Evolutionary conservation across 2,888 invertebrate genomes (phyloP).

Genomic region (Diploptera punctata): DNA sequence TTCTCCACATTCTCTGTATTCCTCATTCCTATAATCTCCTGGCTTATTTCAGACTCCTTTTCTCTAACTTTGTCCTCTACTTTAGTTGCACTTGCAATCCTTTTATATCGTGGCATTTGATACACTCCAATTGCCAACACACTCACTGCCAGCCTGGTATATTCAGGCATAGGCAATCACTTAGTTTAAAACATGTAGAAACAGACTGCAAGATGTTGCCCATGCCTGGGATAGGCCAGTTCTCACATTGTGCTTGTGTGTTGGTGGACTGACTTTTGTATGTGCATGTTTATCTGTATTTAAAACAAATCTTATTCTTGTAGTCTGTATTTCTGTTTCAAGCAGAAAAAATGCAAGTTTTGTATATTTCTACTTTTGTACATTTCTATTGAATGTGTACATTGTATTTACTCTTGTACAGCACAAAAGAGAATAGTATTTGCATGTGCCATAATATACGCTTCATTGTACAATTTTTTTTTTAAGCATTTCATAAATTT

Average conservation of each 20-base stretch:
- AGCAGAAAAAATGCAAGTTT: conserved; percentile 8
- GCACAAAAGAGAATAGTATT: too few relatives aligned
- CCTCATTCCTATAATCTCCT: conserved; percentile 45
- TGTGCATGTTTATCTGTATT: not conserved
- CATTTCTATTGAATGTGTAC: conserved; percentile 4
- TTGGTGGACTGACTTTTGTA: not conserved
- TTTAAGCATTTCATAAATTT: too few relatives aligned
- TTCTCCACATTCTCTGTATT: conserved; percentile 41
- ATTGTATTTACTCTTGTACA: too few relatives aligned
- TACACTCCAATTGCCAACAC: not conserved
- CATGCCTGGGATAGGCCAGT: too few relatives aligned
- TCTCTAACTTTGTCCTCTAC: conserved; percentile 41
- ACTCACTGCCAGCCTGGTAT: too few relatives aligned
- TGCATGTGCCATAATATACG: too few relatives aligned
- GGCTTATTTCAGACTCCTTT: conserved; percentile 41
- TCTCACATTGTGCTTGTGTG: not conserved
- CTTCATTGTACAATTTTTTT: too few relatives aligned
- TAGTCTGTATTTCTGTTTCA: not conserved
- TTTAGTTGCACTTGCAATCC: conserved; percentile 36
- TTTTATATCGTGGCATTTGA: conserved; percentile 39
- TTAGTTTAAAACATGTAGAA: too few relatives aligned
- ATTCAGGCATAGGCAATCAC: too few relatives aligned
- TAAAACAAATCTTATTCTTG: not conserved
- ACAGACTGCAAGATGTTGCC: too few relatives aligned
- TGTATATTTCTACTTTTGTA: conserved; percentile 27